Conservation (phyloP, 2,888 invertebrate genomes). For the Dugesia japonica region DNA sequence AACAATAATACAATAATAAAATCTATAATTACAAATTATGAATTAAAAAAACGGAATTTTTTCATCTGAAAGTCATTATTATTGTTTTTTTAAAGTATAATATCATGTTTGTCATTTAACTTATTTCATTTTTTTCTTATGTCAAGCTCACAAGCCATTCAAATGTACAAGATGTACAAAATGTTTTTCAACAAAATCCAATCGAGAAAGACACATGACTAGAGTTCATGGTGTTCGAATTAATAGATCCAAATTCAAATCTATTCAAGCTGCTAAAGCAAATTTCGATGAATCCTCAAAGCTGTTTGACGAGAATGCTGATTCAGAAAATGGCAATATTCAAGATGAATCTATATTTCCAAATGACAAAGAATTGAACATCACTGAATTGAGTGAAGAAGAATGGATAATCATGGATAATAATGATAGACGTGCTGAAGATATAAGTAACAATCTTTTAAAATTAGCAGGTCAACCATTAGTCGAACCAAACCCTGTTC, state of each 20-base stretch:
- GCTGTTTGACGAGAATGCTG: neutral
- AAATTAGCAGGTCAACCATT: conserved; percentile 26
- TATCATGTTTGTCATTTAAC: too few relatives aligned
- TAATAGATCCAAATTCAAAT: conserved; percentile 1
- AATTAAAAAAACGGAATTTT: too few relatives aligned
- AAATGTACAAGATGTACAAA: conserved; percentile 80
- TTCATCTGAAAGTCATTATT: too few relatives aligned
- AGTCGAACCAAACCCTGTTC: conserved; percentile 32
- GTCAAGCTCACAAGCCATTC: conserved; percentile 76
- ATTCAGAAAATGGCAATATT: neutral
- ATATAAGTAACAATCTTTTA: conserved; percentile 30
- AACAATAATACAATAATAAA: too few relatives aligned
- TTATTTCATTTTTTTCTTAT: too few relatives aligned
- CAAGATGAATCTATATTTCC: neutral
- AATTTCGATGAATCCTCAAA: neutral
- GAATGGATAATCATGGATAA: conserved; percentile 32
- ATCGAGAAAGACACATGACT: conserved; percentile 74
- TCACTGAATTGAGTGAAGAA: conserved; percentile 29
- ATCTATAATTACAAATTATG: too few relatives aligned
- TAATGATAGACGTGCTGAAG: conserved; percentile 31
- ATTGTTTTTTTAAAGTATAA: too few relatives aligned
- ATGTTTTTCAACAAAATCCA: conserved; percentile 85
- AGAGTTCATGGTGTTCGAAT: conserved; percentile 33
- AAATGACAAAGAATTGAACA: neutral
- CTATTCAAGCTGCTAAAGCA: neutral